phyloP scores from a whole-genome alignment of 2,797 vertebrate species.

The Leptatherina wallacei region DNA sequence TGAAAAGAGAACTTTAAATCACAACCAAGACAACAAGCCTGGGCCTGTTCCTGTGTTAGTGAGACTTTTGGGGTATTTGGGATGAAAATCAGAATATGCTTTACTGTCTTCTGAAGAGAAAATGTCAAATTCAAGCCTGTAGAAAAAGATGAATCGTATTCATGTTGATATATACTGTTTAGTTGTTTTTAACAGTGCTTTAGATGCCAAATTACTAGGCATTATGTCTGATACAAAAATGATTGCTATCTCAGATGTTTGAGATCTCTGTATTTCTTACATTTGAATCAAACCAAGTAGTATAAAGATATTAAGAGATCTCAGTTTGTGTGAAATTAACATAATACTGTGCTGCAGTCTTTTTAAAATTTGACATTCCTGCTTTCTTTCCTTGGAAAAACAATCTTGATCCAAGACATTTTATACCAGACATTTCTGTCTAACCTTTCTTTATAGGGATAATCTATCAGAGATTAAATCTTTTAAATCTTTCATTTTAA shows the following conservation, averaged over 20 bases:
- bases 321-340: conserved; percentile 12
- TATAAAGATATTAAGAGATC: not conserved
- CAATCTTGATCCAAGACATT: conserved; percentile 38
- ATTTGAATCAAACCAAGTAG: not conserved
- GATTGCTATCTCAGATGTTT: not conserved
- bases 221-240: not conserved
- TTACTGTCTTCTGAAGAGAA: conserved; percentile 5
- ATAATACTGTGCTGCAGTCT: not conserved
- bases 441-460: conserved; percentile 75
- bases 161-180: conserved; percentile 2
- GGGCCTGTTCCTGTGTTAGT: not conserved
- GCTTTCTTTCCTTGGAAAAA: conserved; percentile 28
- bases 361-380: conserved; percentile 13
- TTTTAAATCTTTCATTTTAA: conserved; percentile 65
- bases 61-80: not conserved
- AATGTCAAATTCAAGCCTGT: not conserved
- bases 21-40: not conserved
- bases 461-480: conserved; percentile 69
- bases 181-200: not conserved
- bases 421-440: conserved; percentile 51
- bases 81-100: conserved; percentile 9
- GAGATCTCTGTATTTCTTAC: not conserved
- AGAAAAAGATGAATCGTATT: conserved; percentile 16
- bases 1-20: conserved; percentile 1
- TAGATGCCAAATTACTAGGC: not conserved